Evolutionary conservation across 2,797 vertebrate genomes (phyloP), one percentile per base, ranked within the genome.

Genomic region (Myotis planiceps): DNA sequence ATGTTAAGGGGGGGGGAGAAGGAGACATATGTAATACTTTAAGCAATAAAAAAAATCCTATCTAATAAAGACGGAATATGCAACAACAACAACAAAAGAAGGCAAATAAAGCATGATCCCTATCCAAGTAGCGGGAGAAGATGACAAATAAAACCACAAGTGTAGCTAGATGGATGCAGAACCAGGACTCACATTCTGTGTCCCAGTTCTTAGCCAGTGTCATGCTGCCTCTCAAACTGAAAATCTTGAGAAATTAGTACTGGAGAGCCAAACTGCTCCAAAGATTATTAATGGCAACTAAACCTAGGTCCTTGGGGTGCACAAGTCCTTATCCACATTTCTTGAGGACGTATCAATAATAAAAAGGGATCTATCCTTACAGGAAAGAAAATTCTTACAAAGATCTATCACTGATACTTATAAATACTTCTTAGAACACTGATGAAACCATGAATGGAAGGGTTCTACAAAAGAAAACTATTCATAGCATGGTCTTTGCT

Each of bases 81-180:
- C 34, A 34, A 34, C 34, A 34, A 34, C 34, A 39, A 10, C 0
- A 10, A 10, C 2, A 42, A 42, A 87, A n/a, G 29, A 93, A 88
- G 66, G 65, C 34, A 92, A 93, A 81, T 87, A 80, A 96, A 96
- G 69, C 49, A 80, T 21, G 19, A 92, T 74, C 69, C 25, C 18
- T 89, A n/a, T 69, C 42, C 68, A 97, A 60, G 16, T 55, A 60
- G 51, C 53, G 18, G 23, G 51, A 90, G 39, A 88, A 82, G 39
- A 90, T 16, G 89, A 83, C 71, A 87, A 93, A 65, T 21, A 75
- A 94, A 84, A 81, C 13, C 79, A 58, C 42, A 74, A 65, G 12
- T 80, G 16, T 23, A 84, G 37, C 53, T 85, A 84, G 12, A 78
- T 25, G 79, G 34, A 92, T 90, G n/a, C 42, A 93, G 42, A 84